Evolutionary conservation across 2,888 invertebrate genomes (phyloP).

Genomic region (Noctua janthina): DNA sequence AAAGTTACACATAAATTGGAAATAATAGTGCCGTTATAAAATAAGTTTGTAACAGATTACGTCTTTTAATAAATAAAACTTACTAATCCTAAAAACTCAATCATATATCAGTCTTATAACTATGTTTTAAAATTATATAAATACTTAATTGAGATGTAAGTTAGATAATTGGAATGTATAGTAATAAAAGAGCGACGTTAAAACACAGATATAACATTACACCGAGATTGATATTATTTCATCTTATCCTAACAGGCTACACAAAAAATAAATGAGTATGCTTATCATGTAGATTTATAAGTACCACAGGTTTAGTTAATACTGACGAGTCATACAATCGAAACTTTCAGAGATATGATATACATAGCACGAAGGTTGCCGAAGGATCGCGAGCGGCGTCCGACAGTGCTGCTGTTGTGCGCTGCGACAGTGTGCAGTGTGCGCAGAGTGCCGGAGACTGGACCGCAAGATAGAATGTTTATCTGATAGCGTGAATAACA

Average conservation of each 20-base stretch:
- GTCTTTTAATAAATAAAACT: constrained; percentile 68
- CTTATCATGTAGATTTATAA: constrained; percentile 79
- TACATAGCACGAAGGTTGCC: constrained; percentile 70
- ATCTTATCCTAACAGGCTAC: constrained; percentile 84
- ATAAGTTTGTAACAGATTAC: constrained; percentile 65
- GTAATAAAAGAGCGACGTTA: constrained; percentile 70
- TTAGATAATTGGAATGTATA: constrained; percentile 69
- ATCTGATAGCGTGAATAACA: constrained; percentile 61
- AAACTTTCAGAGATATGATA: constrained; percentile 87
- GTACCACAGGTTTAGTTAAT: constrained; percentile 86
- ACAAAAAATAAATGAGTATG: constrained; percentile 78
- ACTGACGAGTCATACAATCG: constrained; percentile 85
- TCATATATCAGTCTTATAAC: constrained; percentile 88
- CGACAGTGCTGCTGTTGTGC: constrained; percentile 38
- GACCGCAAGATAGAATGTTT: constrained; percentile 47
- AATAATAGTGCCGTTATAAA: constrained; percentile 83
- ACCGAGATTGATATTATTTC: constrained; percentile 74
- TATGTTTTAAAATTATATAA: constrained; percentile 80
- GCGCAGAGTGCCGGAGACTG: constrained; percentile 42
- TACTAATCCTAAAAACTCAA: constrained; percentile 76
- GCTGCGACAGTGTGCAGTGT: constrained; percentile 16
- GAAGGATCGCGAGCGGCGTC: constrained; percentile 34
- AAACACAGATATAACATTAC: constrained; percentile 72
- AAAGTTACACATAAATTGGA: constrained; percentile 72
- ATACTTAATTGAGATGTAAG: constrained; percentile 71